These are phyloP conservation scores for Gymnoscopelus microlampas DNA, from an alignment of 2,797 vertebrate genomes.

Conservation along the genomic window DNA sequence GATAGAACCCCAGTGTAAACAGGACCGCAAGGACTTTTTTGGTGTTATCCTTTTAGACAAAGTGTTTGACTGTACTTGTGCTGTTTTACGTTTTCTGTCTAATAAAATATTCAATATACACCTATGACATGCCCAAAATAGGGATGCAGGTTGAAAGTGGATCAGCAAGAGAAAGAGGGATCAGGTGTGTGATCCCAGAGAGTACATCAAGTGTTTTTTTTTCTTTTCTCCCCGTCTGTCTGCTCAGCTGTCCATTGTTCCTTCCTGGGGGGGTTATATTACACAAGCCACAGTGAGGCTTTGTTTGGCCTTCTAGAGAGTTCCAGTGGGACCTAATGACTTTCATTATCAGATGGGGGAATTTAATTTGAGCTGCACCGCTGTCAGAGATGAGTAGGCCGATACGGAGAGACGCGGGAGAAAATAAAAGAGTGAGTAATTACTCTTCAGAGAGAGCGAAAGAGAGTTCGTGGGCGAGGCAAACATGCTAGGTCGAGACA, in stretches of 20 bases:
- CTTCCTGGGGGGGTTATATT: conserved; percentile 57
- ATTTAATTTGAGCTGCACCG: conserved; percentile 79
- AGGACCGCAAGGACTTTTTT: too few relatives aligned
- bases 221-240: conserved; percentile 28
- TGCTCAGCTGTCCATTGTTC: conserved; percentile 46
- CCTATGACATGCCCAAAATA: too few relatives aligned
- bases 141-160: background rate
- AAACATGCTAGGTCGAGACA: background rate
- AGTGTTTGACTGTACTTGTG: too few relatives aligned
- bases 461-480: background rate
- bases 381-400: conserved; percentile 75
- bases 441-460: conserved; percentile 60
- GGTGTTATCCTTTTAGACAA: too few relatives aligned
- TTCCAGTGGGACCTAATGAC: conserved; percentile 76
- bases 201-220: background rate
- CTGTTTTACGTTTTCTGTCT: too few relatives aligned
- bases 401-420: conserved; percentile 65
- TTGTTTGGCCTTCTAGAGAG: conserved; percentile 72
- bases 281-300: conserved; percentile 57
- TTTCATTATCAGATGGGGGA: conserved; percentile 80
- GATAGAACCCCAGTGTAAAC: too few relatives aligned
- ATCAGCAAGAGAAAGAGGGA: conserved; percentile 24
- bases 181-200: conserved; percentile 33
- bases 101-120: too few relatives aligned
- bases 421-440: conserved; percentile 78